phyloP scores from a whole-genome alignment of 2,888 invertebrate species.

The Nowickia ferox region DNA sequence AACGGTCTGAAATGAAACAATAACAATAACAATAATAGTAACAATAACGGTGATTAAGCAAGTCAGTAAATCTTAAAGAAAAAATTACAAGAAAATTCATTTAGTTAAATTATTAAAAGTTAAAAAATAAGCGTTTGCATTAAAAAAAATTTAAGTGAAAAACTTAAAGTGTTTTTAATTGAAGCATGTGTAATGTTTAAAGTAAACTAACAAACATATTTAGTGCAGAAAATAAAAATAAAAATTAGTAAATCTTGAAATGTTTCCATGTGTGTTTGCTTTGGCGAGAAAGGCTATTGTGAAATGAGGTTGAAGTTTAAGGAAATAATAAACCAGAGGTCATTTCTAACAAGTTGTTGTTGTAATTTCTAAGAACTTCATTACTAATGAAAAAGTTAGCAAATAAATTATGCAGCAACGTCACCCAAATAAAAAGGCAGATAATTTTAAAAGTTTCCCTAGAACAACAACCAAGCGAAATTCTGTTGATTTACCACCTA shows the following conservation, averaged over 20 bases:
- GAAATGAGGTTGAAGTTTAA: slow-evolving; percentile 69
- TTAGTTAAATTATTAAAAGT: background rate
- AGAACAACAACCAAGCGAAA: slow-evolving; percentile 21
- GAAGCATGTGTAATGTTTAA: too few species aligned
- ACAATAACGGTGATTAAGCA: slow-evolving; percentile 22
- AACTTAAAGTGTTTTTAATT: slow-evolving; percentile 8
- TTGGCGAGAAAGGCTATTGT: slow-evolving; percentile 39
- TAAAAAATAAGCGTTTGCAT: slow-evolving; percentile 18
- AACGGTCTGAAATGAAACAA: slow-evolving; percentile 48
- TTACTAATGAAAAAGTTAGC: slow-evolving; percentile 41
- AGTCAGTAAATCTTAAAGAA: slow-evolving; percentile 4
- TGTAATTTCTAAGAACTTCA: slow-evolving; percentile 16
- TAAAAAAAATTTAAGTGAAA: slow-evolving; percentile 2
- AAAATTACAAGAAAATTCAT: background rate
- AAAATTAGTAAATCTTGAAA: background rate
- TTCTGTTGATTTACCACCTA: slow-evolving; percentile 53
- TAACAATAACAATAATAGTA: too few species aligned
- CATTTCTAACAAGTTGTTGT: slow-evolving; percentile 17
- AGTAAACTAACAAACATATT: too few species aligned
- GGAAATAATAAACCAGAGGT: slow-evolving; percentile 65
- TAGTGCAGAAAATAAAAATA: background rate
- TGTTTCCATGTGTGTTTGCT: background rate
- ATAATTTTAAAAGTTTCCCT: slow-evolving; percentile 40
- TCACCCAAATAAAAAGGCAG: slow-evolving; percentile 35
- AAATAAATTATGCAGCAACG: slow-evolving; percentile 46